phyloP scores from a whole-genome alignment of 1,140 invertebrate species.

The Cotesia vestalis region DNA sequence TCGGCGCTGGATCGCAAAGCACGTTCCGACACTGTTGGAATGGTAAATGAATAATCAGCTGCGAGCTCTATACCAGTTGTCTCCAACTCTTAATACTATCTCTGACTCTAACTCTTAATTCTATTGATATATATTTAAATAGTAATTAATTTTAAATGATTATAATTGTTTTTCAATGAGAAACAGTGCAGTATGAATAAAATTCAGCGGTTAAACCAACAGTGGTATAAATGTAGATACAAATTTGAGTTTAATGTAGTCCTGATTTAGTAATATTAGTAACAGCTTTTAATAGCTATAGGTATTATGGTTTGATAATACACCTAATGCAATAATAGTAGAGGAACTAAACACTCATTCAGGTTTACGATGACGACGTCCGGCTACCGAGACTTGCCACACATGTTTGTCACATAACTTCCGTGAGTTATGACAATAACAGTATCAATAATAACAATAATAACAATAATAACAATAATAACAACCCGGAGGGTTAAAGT shows the following conservation, averaged over 20 bases:
- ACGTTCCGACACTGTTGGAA: constrained; percentile 7
- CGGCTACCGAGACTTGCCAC: neutral
- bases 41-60: constrained; percentile 44
- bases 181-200: neutral
- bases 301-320: too few relatives aligned
- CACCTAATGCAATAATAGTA: too few relatives aligned
- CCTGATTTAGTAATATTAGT: too few relatives aligned
- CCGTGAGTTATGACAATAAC: constrained; percentile 40
- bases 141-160: too few relatives aligned
- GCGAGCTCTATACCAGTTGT: constrained; percentile 2
- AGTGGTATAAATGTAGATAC: too few relatives aligned
- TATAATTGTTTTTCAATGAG: too few relatives aligned
- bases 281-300: too few relatives aligned
- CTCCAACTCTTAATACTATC: constrained; percentile 36
- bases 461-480: neutral
- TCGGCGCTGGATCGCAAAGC: neutral
- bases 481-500: neutral
- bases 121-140: too few relatives aligned
- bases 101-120: too few relatives aligned
- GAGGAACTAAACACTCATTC: constrained; percentile 4
- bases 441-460: constrained; percentile 14
- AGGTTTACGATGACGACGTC: constrained; percentile 16
- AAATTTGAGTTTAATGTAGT: too few relatives aligned
- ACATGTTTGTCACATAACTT: constrained; percentile 37
- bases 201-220: neutral